Evolutionary conservation across 2,888 invertebrate species (phyloP), one percentile per base, ranked within the genome.

Genomic region (Protonemura montana): DNA sequence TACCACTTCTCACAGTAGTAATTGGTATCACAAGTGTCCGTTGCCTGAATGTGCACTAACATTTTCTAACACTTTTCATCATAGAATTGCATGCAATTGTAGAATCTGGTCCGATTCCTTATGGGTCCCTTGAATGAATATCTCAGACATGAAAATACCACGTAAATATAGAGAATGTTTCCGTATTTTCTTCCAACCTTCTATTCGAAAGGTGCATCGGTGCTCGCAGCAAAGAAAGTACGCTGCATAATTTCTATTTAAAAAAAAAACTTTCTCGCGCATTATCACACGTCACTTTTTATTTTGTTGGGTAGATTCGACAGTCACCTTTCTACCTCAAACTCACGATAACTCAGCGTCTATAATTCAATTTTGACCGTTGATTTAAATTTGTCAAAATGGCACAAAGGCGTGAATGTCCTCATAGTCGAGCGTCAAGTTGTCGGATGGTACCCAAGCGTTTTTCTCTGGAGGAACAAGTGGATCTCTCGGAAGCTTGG

Each of bases 401-500:
- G 59, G 59, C 59, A 59, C 59, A 59, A 3, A 30, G 81, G 81
- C 81, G n/a, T 81, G 21, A 81, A 81, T 6, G 28, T 81, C 28
- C 28, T 81, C 81, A 81, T 28, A 21, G 59, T 30, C 84, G 76
- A 25, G 25, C 76, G 88, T 88, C 88, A 88, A 30, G 89, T 87
- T 10, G 89, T 86, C 6, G 90, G 90, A 25, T 90, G 89, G 87
- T 90, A 92, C 80, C 91, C 91, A 0, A 92, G 90, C 88, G 92
- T 92, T 89, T 92, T 93, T 86, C 93, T 89, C 88, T 92, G 93
- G 87, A 94, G 90, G 90, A 94, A 94, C 90, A 93, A 92, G 90
- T 94, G 93, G 87, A 94, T 94, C 90, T 94, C 94, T 87, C 93
- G 90, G 90, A 94, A 94, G 82, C 93, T 92, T 0, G 94, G 94